Evolutionary conservation across 2,797 vertebrate species (phyloP).

Genomic region (Ispidina lecontei): DNA sequence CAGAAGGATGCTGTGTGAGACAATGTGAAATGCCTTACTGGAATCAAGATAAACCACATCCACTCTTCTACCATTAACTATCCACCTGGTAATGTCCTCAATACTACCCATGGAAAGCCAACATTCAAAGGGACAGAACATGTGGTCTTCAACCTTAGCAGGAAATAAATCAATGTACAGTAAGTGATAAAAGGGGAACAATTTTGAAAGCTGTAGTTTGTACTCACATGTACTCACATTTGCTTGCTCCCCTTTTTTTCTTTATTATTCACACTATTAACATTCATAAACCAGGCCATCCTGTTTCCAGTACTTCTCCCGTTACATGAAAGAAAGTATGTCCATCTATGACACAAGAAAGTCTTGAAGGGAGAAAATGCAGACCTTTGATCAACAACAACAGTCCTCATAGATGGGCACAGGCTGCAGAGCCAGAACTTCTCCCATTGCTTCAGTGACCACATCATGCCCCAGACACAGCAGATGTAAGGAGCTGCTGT

Average conservation of each 20-base stretch:
- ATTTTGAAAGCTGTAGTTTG: neutral
- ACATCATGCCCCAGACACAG: no score
- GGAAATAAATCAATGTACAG: conserved; percentile 7
- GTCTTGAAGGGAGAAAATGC: neutral
- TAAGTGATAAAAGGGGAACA: neutral
- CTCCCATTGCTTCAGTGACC: neutral
- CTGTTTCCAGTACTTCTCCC: neutral
- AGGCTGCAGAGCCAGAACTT: neutral
- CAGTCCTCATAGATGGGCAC: neutral
- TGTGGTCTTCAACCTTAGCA: neutral
- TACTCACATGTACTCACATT: neutral
- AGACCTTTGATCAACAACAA: neutral
- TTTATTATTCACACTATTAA: neutral
- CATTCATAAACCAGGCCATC: neutral
- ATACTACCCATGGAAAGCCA: neutral
- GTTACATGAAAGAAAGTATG: neutral
- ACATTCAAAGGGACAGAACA: neutral
- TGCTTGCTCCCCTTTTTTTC: neutral
- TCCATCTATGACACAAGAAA: neutral
- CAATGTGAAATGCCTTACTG: no score
- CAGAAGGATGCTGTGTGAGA: no score
- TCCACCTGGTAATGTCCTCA: no score
- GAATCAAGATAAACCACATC: no score
- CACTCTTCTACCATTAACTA: no score
- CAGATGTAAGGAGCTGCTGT: no score